phyloP scores from a whole-genome alignment of 2,888 invertebrate genomes.

The Acanthosoma haemorrhoidale region DNA sequence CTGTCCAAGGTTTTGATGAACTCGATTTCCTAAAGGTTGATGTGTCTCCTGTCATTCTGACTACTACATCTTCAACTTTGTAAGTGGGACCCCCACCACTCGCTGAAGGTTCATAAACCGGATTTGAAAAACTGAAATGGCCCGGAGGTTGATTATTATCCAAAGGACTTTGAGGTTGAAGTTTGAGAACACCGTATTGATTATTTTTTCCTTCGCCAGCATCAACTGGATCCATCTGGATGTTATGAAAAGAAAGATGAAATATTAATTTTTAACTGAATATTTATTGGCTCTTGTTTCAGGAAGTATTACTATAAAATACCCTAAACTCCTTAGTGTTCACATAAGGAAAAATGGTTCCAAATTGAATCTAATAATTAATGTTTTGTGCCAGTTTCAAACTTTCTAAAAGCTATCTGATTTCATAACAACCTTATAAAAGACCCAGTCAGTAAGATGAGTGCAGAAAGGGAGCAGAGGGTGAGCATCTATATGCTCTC shows the following conservation, averaged over 20 bases:
- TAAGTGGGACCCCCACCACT: slow-evolving; percentile 43
- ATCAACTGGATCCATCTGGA: slow-evolving; percentile 59
- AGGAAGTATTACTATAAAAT: too few relatives aligned
- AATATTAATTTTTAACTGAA: not conserved
- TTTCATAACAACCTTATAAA: too few relatives aligned
- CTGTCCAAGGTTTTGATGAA: slow-evolving; percentile 50
- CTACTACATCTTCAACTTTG: slow-evolving; percentile 64
- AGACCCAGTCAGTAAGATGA: too few relatives aligned
- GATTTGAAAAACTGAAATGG: slow-evolving; percentile 74
- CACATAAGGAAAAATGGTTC: too few relatives aligned
- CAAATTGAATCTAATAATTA: too few relatives aligned
- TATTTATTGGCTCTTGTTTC: not conserved
- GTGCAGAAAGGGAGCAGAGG: too few relatives aligned
- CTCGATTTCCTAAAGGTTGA: slow-evolving; percentile 44
- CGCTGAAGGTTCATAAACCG: slow-evolving; percentile 70
- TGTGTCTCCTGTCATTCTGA: slow-evolving; percentile 44
- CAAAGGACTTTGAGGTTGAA: slow-evolving; percentile 54
- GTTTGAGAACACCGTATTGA: slow-evolving; percentile 69
- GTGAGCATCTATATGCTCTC: too few relatives aligned
- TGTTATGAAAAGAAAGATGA: too few relatives aligned
- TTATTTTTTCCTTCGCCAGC: slow-evolving; percentile 50
- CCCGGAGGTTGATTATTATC: slow-evolving; percentile 45
- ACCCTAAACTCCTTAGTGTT: too few relatives aligned
- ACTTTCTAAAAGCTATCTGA: too few relatives aligned
- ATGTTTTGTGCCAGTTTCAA: too few relatives aligned